phyloP scores from a whole-genome alignment of 2,113 vertebrate species.

The Burhinus bistriatus region DNA sequence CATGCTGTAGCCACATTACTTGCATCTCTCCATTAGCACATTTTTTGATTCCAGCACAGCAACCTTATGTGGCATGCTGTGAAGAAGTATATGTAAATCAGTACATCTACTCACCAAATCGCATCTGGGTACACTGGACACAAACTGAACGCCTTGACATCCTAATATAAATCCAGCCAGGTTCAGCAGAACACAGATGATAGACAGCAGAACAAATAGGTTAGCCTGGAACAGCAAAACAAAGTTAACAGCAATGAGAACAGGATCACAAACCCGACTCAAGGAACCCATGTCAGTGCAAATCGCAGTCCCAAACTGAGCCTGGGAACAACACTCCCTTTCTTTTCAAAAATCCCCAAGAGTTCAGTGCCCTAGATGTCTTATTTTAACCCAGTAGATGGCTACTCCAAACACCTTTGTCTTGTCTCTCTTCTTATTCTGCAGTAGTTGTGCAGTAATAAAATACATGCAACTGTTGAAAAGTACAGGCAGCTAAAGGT shows the following conservation, averaged over 20 bases:
- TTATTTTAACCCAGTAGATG: background rate
- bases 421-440: background rate
- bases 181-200: conserved; percentile 84
- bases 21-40: background rate
- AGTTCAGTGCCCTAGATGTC: background rate
- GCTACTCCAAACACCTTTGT: background rate
- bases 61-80: background rate
- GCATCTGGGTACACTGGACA: conserved; percentile 82
- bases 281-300: background rate
- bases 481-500: background rate
- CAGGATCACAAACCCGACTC: background rate
- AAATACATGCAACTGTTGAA: background rate
- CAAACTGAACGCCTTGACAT: conserved; percentile 83
- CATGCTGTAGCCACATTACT: background rate
- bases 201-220: conserved; percentile 82
- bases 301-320: background rate
- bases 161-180: conserved; percentile 83
- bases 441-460: background rate
- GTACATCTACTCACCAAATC: conserved; percentile 75
- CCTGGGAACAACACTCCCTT: background rate
- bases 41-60: background rate
- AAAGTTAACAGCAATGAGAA: background rate
- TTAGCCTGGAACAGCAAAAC: conserved; percentile 77
- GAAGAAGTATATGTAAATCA: background rate
- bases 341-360: background rate